Evolutionary conservation across 2,888 invertebrate genomes (phyloP), one percentile per base, ranked within the genome.

Genomic region (Drosophila pegasa): DNA sequence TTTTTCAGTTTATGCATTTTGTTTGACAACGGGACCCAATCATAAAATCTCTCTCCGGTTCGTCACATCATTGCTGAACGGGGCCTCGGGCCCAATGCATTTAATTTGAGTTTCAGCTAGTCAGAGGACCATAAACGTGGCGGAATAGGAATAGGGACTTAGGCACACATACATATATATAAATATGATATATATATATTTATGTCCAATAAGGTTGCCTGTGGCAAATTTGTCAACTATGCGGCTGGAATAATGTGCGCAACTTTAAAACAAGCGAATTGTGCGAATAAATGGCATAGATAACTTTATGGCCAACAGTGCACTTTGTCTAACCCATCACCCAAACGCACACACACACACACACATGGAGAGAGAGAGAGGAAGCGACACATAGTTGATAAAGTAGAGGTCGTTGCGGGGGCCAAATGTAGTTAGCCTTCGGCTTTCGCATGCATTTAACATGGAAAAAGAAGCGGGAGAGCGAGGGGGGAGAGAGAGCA

Each of bases 361-460:
- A 45, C 40, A 37, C 22, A 41, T 55, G 48, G 37, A 40, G 48
- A 22, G 29, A 27, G 33, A 59, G 27, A 5, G 43, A 25, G 43
- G 5, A 16, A 27, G 43, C 60, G 25, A 38, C 40, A 55, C 52
- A 52, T 22, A 18, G n/a, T 37, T 43, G 27, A 48, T 20, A 31
- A 33, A 29, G 33, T 20, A 16, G 47, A 14, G 29, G 31, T 51
- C 38, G 12, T 40, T 40, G 22, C 50, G 55, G 80, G 80, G 87
- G 76, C 70, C 75, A 86, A 74, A 56, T 73, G 87, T 70, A 88
- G 88, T 88, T 83, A 78, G 88, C 88, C 88, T 68, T 67, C 63
- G 88, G 87, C 84, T 83, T 80, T 83, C 80, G 70, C 81, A 86
- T 83, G 84, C 88, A 83, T 88, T 83, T 88, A 86, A 77, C 81